Percentiles rank a stretch among this genome's conserved stretches.
Conservation (phyloP, 2,113 vertebrate genomes). For the Microcebus griseorufus region DNA sequence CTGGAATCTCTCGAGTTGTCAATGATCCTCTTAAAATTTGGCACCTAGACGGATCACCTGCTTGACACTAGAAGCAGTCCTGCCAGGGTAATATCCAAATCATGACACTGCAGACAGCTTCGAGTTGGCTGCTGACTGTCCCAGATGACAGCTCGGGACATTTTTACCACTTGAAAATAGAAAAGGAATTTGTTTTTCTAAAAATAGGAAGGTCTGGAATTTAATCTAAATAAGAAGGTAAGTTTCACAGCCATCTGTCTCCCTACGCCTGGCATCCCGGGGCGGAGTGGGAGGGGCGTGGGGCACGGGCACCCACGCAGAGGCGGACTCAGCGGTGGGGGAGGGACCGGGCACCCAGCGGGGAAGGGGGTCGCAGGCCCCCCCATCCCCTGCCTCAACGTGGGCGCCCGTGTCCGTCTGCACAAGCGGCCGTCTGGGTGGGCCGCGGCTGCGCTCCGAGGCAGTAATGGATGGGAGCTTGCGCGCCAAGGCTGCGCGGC, state of each 20-base stretch:
- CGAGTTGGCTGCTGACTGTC: neutral
- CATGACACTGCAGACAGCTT: neutral
- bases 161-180: slow-evolving; percentile 58
- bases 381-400: rapidly evolving
- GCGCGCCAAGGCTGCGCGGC: too few species aligned
- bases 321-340: too few species aligned
- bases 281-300: too few species aligned
- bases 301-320: neutral
- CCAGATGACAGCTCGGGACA: neutral
- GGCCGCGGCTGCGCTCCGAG: neutral
- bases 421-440: neutral
- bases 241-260: slow-evolving; percentile 35
- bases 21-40: slow-evolving; percentile 2
- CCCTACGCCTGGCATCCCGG: neutral
- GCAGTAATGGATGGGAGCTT: neutral
- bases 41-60: neutral
- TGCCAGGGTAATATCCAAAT: neutral
- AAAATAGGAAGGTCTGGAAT: slow-evolving; percentile 71
- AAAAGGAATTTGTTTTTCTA: slow-evolving; percentile 66
- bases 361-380: neutral
- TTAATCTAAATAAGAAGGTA: slow-evolving; percentile 71
- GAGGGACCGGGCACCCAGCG: too few species aligned
- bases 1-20: slow-evolving; percentile 11
- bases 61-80: neutral
- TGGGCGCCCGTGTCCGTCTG: neutral